phyloP scores from a whole-genome alignment of 2,888 invertebrate genomes.

The Clepsis dumicolana region DNA sequence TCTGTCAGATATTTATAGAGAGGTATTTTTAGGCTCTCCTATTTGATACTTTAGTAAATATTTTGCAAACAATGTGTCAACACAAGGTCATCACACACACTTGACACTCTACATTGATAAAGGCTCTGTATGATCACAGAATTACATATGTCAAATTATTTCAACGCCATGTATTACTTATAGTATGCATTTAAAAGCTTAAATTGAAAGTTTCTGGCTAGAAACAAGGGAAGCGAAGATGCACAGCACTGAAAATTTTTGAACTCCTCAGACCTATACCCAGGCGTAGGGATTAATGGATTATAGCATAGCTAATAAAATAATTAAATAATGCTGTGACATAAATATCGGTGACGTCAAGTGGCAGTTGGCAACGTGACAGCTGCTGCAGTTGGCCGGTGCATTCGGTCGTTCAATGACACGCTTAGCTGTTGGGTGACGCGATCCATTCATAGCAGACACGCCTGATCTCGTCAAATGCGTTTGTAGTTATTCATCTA shows the following conservation, averaged over 20 bases:
- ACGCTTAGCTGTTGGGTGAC: conserved; percentile 59
- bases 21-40: neutral
- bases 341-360: conserved; percentile 42
- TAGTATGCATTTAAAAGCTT: no score
- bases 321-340: conserved; percentile 41
- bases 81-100: no score
- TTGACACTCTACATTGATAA: neutral
- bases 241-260: neutral
- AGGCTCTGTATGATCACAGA: no score
- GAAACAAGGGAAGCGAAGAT: neutral
- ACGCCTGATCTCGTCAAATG: conserved; percentile 19
- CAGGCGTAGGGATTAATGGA: neutral
- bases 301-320: conserved; percentile 7
- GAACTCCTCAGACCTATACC: conserved; percentile 9
- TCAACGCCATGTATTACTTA: no score
- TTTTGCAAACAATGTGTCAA: neutral
- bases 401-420: conserved; percentile 66
- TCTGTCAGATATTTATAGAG: neutral
- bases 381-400: conserved; percentile 40
- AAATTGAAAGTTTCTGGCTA: neutral
- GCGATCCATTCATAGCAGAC: conserved; percentile 72
- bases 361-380: conserved; percentile 30
- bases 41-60: neutral
- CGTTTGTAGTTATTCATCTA: neutral
- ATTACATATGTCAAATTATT: no score